Conservation (phyloP, 2,113 vertebrate genomes). For the Sceloporus undulatus region DNA sequence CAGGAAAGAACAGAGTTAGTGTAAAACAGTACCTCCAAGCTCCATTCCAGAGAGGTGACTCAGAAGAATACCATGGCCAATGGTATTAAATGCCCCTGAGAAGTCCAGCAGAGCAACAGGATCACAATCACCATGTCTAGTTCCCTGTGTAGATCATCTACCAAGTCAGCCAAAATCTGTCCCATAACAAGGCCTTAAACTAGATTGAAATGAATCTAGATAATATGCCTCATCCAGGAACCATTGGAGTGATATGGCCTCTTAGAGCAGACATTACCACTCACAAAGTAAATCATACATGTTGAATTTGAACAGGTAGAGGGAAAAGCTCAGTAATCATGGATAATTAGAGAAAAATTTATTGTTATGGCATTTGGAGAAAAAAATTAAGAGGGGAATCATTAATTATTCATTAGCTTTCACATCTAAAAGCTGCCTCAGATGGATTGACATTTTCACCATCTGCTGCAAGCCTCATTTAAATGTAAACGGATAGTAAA, state of each 20-base stretch:
- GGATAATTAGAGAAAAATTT: slow-evolving; percentile 1
- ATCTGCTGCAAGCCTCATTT: slow-evolving; percentile 57
- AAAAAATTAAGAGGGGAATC: neutral
- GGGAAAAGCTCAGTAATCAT: slow-evolving; percentile 7
- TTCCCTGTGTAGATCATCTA: too few species aligned
- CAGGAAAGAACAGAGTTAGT: too few species aligned
- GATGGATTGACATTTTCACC: slow-evolving; percentile 50
- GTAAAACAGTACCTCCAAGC: too few species aligned
- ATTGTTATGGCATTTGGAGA: rapidly evolving
- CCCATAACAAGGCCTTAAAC: too few species aligned
- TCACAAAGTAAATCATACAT: neutral
- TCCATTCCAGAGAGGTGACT: too few species aligned
- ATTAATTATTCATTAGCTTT: slow-evolving; percentile 63
- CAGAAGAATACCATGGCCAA: too few species aligned
- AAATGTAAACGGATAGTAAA: slow-evolving; percentile 39
- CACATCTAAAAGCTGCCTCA: slow-evolving; percentile 55
- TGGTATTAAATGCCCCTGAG: too few species aligned
- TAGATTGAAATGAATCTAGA: too few species aligned
- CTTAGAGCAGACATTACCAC: neutral
- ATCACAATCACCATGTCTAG: too few species aligned
- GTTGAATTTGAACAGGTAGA: neutral
- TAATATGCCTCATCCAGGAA: too few species aligned
- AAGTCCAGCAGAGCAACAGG: too few species aligned
- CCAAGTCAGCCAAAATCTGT: too few species aligned
- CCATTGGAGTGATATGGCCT: neutral